These are phyloP conservation scores for Lagria hirta DNA, from an alignment of 2,888 invertebrate species.

Conservation along the genomic window DNA sequence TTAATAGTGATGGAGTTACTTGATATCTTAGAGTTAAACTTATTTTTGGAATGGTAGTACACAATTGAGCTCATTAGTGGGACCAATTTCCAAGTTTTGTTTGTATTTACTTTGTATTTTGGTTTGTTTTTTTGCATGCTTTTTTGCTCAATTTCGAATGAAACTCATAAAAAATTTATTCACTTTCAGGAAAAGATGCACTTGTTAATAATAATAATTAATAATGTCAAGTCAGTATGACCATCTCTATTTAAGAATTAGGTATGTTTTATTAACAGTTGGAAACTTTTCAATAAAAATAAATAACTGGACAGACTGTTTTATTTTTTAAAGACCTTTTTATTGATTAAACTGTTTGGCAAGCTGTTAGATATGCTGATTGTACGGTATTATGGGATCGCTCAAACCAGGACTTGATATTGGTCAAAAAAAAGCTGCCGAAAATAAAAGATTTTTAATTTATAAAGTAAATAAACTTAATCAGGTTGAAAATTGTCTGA, in stretches of 20 bases:
- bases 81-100: constrained; percentile 1
- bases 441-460: too few species aligned
- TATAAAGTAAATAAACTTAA: too few species aligned
- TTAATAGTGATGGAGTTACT: constrained; percentile 9
- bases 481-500: too few species aligned
- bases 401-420: too few species aligned
- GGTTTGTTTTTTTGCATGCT: constrained; percentile 13
- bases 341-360: too few species aligned
- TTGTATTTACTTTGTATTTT: constrained; percentile 3
- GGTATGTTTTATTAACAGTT: too few species aligned
- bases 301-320: too few species aligned
- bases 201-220: constrained; percentile 13
- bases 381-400: too few species aligned
- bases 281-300: too few species aligned
- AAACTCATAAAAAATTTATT: constrained; percentile 6
- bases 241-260: constrained; percentile 13
- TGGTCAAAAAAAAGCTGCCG: too few species aligned
- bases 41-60: constrained; percentile 6
- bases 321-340: too few species aligned
- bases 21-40: neutral
- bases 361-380: too few species aligned
- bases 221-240: constrained; percentile 1
- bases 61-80: neutral
- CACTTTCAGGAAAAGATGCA: constrained; percentile 24
- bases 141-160: constrained; percentile 2